Evolutionary conservation across 2,888 invertebrate species (phyloP), one percentile per base, ranked within the genome.

Genomic region (Agriotes lineatus): DNA sequence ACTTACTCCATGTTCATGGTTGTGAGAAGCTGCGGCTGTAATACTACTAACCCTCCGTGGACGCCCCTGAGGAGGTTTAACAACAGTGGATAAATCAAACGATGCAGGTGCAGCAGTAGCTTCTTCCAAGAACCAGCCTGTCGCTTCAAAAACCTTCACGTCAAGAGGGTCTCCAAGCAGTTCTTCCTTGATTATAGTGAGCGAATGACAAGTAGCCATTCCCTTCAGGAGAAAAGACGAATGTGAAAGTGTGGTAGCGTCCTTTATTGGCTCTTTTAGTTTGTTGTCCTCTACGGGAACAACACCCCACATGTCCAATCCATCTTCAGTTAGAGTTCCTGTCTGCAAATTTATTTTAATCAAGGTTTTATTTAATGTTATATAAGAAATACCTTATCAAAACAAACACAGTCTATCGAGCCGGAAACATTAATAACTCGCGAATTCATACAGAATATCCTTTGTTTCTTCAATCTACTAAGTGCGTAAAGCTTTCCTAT

Each of bases 271-370:
- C 6, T 75, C 69, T 19, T 75, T 72, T 2, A 82, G 61, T 18
- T 70, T 66, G 4, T 75, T 60, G 18, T 79, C 67, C 44, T 72
- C 74, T 74, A 85, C 81, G 0, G 95, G 91, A 4, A 97, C 91
- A 2, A 96, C 93, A 7, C 96, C 97, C 95, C 95, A 96, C 92
- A 98, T 93, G 83, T 97, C 97, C 20, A 98, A 83, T 0, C 97
- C 97, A 81, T 98, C 97, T 83, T 98, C 97, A 0, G 98, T 98
- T 67, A 98, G 83, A 0, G 98, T 98, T 10, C 98, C 98, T 10
- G 98, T 98, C 93, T 96, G 25, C 7, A 7, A n/a, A n/a, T n/a
- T n/a, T n/a, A n/a, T n/a, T n/a, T n/a, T n/a, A n/a, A n/a, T n/a
- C n/a, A n/a, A n/a, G n/a, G n/a, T n/a, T n/a, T n/a, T n/a, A n/a